phyloP scores from a whole-genome alignment of 2,888 invertebrate species.

The Napeogenes inachia region DNA sequence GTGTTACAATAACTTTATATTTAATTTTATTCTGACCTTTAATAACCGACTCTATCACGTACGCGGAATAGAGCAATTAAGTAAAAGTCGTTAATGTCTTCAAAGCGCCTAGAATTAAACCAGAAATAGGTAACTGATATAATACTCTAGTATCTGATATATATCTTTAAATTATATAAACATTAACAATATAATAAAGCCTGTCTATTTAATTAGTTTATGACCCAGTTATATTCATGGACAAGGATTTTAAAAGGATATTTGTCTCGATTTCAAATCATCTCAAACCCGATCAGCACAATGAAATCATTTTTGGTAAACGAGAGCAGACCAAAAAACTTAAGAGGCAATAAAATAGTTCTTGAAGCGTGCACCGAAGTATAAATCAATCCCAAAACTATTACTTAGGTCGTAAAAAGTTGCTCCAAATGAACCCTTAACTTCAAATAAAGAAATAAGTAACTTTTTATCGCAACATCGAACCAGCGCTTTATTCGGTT shows the following conservation, averaged over 20 bases:
- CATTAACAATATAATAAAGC: no score
- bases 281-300: neutral
- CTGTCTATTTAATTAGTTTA: no score
- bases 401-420: constrained; percentile 23
- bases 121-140: no score
- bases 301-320: neutral
- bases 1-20: constrained; percentile 7
- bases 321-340: constrained; percentile 10
- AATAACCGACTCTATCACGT: constrained; percentile 8
- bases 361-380: constrained; percentile 4
- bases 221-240: no score
- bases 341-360: constrained; percentile 16
- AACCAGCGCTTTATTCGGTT: constrained; percentile 3
- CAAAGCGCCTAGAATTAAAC: neutral
- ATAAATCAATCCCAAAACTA: constrained; percentile 25
- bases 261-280: no score
- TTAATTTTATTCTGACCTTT: constrained; percentile 11
- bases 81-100: neutral
- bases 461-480: constrained; percentile 15
- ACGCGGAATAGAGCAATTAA: constrained; percentile 6
- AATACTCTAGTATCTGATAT: no score
- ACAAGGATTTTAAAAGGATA: no score
- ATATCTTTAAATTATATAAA: no score
- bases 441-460: neutral
- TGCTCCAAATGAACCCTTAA: constrained; percentile 19